A percentile compares a stretch with the other conserved stretches of the same genome.
phyloP scores from a whole-genome alignment of 2,888 invertebrate species.

The Anarsia innoxiella region DNA sequence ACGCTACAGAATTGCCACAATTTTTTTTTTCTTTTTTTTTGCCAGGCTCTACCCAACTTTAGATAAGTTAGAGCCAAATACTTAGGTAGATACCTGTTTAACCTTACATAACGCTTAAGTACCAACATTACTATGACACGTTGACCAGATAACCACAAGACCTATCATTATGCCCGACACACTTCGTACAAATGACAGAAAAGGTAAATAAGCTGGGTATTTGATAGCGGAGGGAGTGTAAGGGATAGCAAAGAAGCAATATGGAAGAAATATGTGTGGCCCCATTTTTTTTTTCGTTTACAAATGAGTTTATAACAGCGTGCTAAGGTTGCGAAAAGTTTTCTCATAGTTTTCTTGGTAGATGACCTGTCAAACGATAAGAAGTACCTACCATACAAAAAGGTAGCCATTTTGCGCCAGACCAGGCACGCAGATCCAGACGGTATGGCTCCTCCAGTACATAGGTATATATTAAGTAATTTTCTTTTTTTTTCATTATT shows the following conservation, averaged over 20 bases:
- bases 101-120: slow-evolving; percentile 15
- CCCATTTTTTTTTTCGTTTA: too few species aligned
- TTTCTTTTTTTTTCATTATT: not conserved
- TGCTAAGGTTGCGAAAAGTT: too few species aligned
- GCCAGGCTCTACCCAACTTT: not conserved
- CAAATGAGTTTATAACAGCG: too few species aligned
- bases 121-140: slow-evolving; percentile 8
- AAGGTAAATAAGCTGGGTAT: not conserved
- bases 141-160: not conserved
- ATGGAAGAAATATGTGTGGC: too few species aligned
- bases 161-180: slow-evolving; percentile 9
- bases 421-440: too few species aligned
- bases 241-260: too few species aligned
- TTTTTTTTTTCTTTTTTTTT: not conserved
- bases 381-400: too few species aligned
- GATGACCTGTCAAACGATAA: too few species aligned
- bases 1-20: not conserved
- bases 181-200: slow-evolving; percentile 1
- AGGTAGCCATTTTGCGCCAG: too few species aligned
- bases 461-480: not conserved
- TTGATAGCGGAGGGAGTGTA: not conserved
- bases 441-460: too few species aligned
- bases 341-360: too few species aligned
- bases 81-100: slow-evolving; percentile 28
- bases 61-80: not conserved